Base-by-base conservation (phyloP, 2,888 invertebrate species). In the Sepioteuthis lessoniana region DNA sequence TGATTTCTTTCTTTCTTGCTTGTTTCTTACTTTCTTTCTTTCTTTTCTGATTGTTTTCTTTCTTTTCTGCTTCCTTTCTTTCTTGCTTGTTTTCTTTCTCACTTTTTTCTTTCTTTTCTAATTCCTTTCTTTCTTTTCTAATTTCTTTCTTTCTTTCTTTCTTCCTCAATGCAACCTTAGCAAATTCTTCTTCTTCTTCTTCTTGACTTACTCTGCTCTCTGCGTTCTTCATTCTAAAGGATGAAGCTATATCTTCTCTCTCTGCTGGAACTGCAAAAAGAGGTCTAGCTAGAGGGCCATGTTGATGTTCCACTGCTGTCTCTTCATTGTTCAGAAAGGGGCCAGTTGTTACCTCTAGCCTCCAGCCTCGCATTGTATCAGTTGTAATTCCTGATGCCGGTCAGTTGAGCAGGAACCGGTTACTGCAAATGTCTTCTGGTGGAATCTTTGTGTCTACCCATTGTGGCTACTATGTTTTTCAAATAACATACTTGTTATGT, bases 391-490 rank as follows among this genome's bases (percentile, higher is more conserved):
- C 13, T 76, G n/a, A n/a, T 76, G 60, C 60, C n/a, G 60, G 60
- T 76, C 60, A 76, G 31, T 76, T 76, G 60, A 76, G 60, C 60
- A n/a, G 60, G 60, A 76, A 76, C 60, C n/a, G n/a, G 60, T 76
- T 76, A 8, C 31, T 76, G 31, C 60, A 76, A 76, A 76, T 76
- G 60, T 31, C 60, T 76, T n/a, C 60, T 76, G 60, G 60, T 76
- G 60, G 60, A 76, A 31, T 31, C 60, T 76, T 76, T 76, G 60
- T 76, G 60, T 76, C 60, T 76, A n/a, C 19, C 60, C 60, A 76
- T 76, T 76, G 60, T 76, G 60, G 60, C 60, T 76, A 76, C 60
- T 13, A 10, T 76, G 60, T 76, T 76, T 31, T 76, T 76, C 60
- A 76, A 76, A 76, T 31, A 76, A 76, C 31, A 31, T 31, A 76